Evolutionary conservation across 2,797 vertebrate genomes (phyloP).

Genomic region (Margarornis squamiger): DNA sequence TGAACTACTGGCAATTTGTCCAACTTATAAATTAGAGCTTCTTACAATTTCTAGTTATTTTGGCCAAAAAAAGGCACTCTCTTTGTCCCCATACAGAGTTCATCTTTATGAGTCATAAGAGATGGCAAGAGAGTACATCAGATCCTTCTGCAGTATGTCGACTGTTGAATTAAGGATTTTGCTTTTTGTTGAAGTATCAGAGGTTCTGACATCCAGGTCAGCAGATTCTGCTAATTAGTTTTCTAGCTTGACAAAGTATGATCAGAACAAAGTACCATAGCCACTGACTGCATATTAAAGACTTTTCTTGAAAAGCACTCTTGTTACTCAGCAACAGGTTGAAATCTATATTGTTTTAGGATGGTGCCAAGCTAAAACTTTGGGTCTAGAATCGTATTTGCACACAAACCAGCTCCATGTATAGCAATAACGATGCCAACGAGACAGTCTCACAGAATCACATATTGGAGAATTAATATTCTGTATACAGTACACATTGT

Average conservation of each 20-base stretch:
- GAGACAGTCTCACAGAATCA: slow-evolving; percentile 6
- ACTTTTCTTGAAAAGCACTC: not conserved
- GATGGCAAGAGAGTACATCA: not conserved
- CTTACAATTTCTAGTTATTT: not conserved
- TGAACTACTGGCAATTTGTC: not conserved
- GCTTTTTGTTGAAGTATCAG: slow-evolving; percentile 25
- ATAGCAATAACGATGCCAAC: not conserved
- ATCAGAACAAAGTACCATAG: not conserved
- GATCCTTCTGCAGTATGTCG: not conserved
- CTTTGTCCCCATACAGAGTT: not conserved
- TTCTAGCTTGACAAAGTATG: not conserved
- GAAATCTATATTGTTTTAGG: slow-evolving; percentile 21
- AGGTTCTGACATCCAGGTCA: slow-evolving; percentile 54
- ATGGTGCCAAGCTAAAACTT: slow-evolving; percentile 39
- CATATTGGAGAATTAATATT: slow-evolving; percentile 66
- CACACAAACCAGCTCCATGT: slow-evolving; percentile 47
- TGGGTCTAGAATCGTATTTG: not conserved
- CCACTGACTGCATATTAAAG: slow-evolving; percentile 1
- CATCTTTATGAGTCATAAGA: not conserved
- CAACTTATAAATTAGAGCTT: not conserved
- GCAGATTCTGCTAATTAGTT: slow-evolving; percentile 39
- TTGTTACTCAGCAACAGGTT: slow-evolving; percentile 23
- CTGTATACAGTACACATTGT: slow-evolving; percentile 52
- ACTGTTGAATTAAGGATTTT: slow-evolving; percentile 25
- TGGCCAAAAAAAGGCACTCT: not conserved